A percentile compares a stretch with the other conserved stretches of the same genome.
phyloP scores from a whole-genome alignment of 2,113 vertebrate genomes.

The Poeciliopsis retropinna region DNA sequence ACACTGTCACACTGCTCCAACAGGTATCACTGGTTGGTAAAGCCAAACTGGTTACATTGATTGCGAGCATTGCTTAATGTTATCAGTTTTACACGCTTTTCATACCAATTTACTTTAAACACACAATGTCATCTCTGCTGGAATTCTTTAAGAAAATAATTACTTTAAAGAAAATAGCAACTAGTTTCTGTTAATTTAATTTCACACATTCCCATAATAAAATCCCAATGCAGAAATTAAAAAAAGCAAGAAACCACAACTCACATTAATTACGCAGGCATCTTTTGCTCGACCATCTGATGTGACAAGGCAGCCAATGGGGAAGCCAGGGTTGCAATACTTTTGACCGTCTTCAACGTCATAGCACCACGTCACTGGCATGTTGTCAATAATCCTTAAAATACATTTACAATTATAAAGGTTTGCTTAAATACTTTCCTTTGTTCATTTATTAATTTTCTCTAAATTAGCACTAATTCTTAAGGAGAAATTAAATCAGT shows the following conservation, averaged over 20 bases:
- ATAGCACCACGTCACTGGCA: constrained; percentile 98
- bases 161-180: neutral
- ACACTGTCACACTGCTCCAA: too few relatives aligned
- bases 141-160: neutral
- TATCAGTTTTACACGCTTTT: too few relatives aligned
- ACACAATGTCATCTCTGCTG: neutral
- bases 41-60: too few relatives aligned
- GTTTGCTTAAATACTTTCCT: too few relatives aligned
- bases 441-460: too few relatives aligned
- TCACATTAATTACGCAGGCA: constrained; percentile 96
- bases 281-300: constrained; percentile 89
- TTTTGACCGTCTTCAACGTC: constrained; percentile 92
- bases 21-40: too few relatives aligned
- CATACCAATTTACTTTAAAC: neutral
- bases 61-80: too few relatives aligned
- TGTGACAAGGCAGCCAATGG: constrained; percentile 93
- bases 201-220: too few relatives aligned
- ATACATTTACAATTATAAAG: neutral
- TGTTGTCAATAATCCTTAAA: constrained; percentile 97
- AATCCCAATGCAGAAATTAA: too few relatives aligned
- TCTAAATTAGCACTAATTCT: too few relatives aligned
- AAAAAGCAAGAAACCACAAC: constrained; percentile 58
- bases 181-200: constrained; percentile 41
- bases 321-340: constrained; percentile 98
- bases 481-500: neutral